A percentile compares a stretch with the other conserved stretches of the same genome.
phyloP scores from a whole-genome alignment of 2,113 vertebrate species.

The Apus apus region DNA sequence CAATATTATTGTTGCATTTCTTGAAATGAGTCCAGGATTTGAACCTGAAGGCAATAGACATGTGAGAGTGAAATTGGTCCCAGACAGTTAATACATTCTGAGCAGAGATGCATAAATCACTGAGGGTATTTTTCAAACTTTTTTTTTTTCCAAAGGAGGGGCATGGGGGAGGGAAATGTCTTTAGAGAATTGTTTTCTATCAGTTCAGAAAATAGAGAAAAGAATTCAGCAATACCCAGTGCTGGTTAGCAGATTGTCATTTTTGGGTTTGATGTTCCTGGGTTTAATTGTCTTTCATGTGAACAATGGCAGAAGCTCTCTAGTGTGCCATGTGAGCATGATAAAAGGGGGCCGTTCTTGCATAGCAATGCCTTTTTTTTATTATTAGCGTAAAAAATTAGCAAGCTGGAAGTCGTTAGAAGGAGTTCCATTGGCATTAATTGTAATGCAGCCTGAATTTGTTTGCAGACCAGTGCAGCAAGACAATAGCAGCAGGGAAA shows the following conservation, averaged over 20 bases:
- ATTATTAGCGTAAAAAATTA: constrained; percentile 94
- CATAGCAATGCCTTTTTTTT: constrained; percentile 90
- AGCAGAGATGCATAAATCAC: constrained; percentile 84
- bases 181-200: constrained; percentile 85
- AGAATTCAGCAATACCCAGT: constrained; percentile 79
- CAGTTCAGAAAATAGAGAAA: constrained; percentile 79
- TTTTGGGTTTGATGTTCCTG: constrained; percentile 90
- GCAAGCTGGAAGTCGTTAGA: constrained; percentile 90
- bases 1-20: constrained; percentile 74
- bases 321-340: constrained; percentile 79
- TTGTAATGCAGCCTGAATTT: constrained; percentile 83
- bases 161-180: constrained; percentile 63
- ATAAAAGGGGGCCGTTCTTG: constrained; percentile 84
- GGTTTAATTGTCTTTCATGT: constrained; percentile 95
- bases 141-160: constrained; percentile 36
- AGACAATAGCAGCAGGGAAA: constrained; percentile 82
- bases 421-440: constrained; percentile 82
- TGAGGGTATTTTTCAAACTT: constrained; percentile 69
- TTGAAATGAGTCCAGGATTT: constrained; percentile 78
- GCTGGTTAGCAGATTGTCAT: constrained; percentile 89
- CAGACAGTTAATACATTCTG: constrained; percentile 85
- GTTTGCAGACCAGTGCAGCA: constrained; percentile 83
- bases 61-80: constrained; percentile 72
- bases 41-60: constrained; percentile 73
- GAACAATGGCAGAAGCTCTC: constrained; percentile 89